Evolutionary conservation across 2,113 vertebrate genomes (phyloP).

Genomic region (Ochotona princeps): DNA sequence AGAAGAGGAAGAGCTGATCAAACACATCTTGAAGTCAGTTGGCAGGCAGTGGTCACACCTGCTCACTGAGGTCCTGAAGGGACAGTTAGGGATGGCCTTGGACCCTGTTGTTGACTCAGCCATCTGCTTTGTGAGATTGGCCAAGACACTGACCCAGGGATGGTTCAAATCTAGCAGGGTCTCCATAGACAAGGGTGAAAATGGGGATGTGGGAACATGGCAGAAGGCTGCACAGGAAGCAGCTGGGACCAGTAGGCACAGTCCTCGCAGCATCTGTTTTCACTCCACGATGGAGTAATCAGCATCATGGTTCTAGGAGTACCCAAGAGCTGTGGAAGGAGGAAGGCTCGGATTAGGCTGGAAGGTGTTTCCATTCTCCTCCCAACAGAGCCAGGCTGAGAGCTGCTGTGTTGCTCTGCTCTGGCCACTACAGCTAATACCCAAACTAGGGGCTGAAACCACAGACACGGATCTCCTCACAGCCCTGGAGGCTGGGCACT

Average conservation of each 20-base stretch:
- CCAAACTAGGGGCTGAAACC: neutral
- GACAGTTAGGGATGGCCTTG: neutral
- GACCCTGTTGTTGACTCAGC: neutral
- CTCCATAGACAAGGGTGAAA: neutral
- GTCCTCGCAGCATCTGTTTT: neutral
- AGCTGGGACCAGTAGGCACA: neutral
- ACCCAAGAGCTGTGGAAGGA: accelerated
- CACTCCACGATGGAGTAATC: neutral
- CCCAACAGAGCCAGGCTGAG: neutral
- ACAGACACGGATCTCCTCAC: neutral
- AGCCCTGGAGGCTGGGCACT: neutral
- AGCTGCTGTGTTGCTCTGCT: neutral
- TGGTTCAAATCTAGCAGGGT: neutral
- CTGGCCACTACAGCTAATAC: neutral
- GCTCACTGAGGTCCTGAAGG: neutral
- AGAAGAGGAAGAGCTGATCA: neutral
- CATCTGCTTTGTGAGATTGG: neutral
- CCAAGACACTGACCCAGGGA: neutral
- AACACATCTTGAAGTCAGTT: neutral
- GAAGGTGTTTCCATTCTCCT: neutral
- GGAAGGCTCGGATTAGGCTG: neutral
- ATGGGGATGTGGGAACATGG: neutral
- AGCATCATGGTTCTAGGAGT: neutral
- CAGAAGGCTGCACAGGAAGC: neutral
- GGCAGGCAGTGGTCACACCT: neutral